Percentiles rank a stretch among this genome's conserved stretches.
These are phyloP conservation scores for Riparia riparia DNA, from an alignment of 2,113 vertebrate species.

Conservation along the genomic window DNA sequence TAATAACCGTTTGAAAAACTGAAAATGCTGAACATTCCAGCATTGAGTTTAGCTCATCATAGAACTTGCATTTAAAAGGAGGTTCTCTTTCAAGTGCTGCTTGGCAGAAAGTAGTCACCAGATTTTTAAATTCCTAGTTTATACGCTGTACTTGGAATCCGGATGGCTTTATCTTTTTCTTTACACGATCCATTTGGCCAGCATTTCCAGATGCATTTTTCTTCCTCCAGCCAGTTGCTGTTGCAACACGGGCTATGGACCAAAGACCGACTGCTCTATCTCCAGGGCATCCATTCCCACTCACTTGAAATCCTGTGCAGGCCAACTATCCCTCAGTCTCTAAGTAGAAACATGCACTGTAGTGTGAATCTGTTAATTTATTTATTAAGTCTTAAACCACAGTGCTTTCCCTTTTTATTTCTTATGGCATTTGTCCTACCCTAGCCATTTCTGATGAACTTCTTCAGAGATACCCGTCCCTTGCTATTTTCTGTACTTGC, in stretches of 20 bases:
- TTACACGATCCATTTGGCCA: background rate
- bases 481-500: background rate
- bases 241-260: background rate
- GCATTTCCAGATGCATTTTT: background rate
- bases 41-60: background rate
- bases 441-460: background rate
- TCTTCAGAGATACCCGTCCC: background rate
- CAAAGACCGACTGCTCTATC: fast-evolving
- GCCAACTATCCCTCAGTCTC: background rate
- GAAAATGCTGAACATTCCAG: background rate
- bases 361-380: background rate
- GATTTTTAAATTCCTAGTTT: background rate
- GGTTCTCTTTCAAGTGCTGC: background rate
- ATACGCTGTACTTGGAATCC: background rate
- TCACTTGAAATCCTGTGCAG: background rate
- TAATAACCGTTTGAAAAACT: background rate
- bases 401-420: background rate
- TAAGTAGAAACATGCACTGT: background rate
- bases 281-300: background rate
- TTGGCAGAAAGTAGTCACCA: background rate
- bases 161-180: background rate
- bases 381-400: background rate
- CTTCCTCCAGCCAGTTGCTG: background rate
- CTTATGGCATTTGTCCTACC: background rate
- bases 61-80: background rate